Evolutionary conservation across 2,797 vertebrate species (phyloP).

Genomic region (Semaprochilodus insignis): DNA sequence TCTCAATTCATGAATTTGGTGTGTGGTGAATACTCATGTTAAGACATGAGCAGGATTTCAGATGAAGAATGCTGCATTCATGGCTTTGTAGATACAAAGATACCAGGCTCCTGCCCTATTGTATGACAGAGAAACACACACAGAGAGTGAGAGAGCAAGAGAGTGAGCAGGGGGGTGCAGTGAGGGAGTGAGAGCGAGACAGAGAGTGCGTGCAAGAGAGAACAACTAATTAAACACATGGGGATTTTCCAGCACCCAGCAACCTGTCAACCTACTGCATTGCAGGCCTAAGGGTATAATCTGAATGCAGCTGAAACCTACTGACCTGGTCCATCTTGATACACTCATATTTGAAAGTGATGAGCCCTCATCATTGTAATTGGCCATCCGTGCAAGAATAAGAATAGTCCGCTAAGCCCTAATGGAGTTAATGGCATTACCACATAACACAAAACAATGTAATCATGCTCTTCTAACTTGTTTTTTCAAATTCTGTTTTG

Average conservation of each 20-base stretch:
- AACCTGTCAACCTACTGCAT: constrained; percentile 17
- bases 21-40: constrained; percentile 40
- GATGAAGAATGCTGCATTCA: constrained; percentile 67
- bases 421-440: background rate
- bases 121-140: background rate
- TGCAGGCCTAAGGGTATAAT: background rate
- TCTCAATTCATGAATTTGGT: constrained; percentile 19
- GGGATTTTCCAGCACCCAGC: constrained; percentile 58
- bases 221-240: constrained; percentile 67
- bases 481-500: too few species aligned
- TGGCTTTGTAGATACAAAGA: constrained; percentile 59
- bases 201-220: constrained; percentile 12
- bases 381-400: background rate
- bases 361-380: background rate
- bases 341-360: background rate
- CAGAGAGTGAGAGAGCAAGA: background rate
- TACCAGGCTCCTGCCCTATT: background rate
- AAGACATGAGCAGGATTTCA: constrained; percentile 56
- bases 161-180: background rate
- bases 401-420: background rate
- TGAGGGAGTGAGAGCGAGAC: background rate
- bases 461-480: too few species aligned
- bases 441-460: background rate
- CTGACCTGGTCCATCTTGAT: background rate
- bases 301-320: background rate